Evolutionary conservation across 1,140 invertebrate species (phyloP).

Genomic region (Galleria mellonella): DNA sequence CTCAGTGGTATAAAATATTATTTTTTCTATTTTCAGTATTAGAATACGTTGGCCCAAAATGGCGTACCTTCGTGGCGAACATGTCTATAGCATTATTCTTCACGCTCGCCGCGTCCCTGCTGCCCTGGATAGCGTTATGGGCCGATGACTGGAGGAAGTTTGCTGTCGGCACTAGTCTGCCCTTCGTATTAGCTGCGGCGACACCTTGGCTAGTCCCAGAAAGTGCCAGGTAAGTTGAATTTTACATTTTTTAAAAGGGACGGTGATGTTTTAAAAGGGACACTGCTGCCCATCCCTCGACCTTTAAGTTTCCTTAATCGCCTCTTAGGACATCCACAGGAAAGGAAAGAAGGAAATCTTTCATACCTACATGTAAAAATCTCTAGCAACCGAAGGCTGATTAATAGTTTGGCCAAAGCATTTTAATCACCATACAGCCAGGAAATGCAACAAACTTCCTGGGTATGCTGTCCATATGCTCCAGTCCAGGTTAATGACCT

Average conservation of each 20-base stretch:
- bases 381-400: too few species aligned
- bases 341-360: too few species aligned
- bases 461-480: too few species aligned
- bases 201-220: conserved; percentile 87
- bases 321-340: too few species aligned
- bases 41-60: conserved; percentile 91
- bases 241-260: neutral
- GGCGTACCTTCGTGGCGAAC: conserved; percentile 90
- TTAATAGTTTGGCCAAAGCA: too few species aligned
- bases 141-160: conserved; percentile 85
- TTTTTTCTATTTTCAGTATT: conserved; percentile 76
- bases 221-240: conserved; percentile 79
- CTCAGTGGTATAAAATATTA: neutral
- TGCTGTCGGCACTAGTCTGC: conserved; percentile 83
- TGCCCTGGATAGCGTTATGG: conserved; percentile 89
- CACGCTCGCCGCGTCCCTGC: conserved; percentile 82
- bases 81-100: conserved; percentile 94
- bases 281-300: too few species aligned
- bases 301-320: too few species aligned
- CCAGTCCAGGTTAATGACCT: too few species aligned
- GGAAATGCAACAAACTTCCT: too few species aligned
- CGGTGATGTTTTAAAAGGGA: too few species aligned
- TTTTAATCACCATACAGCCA: too few species aligned
- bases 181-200: conserved; percentile 80
- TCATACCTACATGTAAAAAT: too few species aligned